Evolutionary conservation across 2,113 vertebrate species (phyloP).

Genomic region (Isurus oxyrinchus): DNA sequence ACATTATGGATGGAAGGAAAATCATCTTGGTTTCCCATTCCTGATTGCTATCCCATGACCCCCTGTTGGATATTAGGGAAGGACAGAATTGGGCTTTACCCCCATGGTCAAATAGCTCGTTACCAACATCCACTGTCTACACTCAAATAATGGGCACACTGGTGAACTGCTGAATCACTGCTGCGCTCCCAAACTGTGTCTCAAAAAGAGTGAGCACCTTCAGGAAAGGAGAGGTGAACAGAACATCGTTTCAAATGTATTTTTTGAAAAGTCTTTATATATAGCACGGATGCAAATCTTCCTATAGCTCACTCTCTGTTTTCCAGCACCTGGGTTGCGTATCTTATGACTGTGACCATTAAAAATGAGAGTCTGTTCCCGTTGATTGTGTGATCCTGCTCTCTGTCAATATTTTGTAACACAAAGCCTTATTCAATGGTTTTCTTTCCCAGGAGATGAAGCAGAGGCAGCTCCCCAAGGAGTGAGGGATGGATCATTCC

Average conservation of each 20-base stretch:
- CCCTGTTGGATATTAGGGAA: not conserved
- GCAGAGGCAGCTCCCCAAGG: not conserved
- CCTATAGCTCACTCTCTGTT: not conserved
- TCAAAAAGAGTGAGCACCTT: not conserved
- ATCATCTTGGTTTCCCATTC: not conserved
- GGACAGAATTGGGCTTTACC: not conserved
- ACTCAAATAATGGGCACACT: not conserved
- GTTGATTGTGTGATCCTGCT: not conserved
- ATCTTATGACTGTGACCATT: not conserved
- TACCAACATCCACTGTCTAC: not conserved
- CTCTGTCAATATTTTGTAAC: not conserved
- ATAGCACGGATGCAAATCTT: no score
- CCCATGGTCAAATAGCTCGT: not conserved
- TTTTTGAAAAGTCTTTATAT: not conserved
- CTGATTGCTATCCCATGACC: not conserved
- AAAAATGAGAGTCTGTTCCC: not conserved
- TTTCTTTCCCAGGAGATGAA: slow-evolving; percentile 10
- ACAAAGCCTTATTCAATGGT: not conserved
- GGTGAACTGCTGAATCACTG: not conserved
- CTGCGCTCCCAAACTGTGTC: not conserved
- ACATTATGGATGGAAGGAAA: not conserved
- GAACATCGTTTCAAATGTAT: not conserved
- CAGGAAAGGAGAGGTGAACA: not conserved
- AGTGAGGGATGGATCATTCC: not conserved
- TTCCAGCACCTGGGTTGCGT: not conserved